Evolutionary conservation across 2,888 invertebrate genomes (phyloP), one percentile per base, ranked within the genome.

Genomic region (Keiferia lycopersicella): DNA sequence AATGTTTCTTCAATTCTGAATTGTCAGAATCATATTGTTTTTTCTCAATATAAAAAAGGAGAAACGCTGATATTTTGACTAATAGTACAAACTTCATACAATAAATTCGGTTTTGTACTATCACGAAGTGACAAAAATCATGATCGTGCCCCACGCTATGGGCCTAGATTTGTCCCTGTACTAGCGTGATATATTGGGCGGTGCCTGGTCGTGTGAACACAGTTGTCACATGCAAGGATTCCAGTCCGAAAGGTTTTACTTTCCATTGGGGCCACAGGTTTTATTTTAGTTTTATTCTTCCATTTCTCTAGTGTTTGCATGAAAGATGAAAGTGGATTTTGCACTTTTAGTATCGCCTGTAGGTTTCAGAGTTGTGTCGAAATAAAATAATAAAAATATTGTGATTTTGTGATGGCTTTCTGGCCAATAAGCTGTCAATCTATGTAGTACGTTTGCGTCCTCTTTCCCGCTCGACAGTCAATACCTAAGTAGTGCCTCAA

Each of bases 141-240:
- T 20, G 8, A 20, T 11, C 20, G 26, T n/a, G 18, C 22, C 51
- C 51, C 51, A 16, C 2, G 16, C 8, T 2, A 16, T 1, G 10
- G 8, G 6, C 7, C 56, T 56, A 26, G 26, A 2, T 60, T 1
- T 45, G 45, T 20, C 60, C 30, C 60, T 26, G 45, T 39, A 18
- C 18, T 39, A 12, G 14, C 26, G 60, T 60, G 60, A 60, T 39
- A 60, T 45, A 60, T 60, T 18, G 60, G 45, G 26, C n/a, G 22
- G 60, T 41, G 22, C 26, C 45, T 45, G 60, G 41, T 39, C 60
- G 45, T 45, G 60, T 60, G 60, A 60, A 60, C 60, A 60, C 45
- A 60, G 60, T 60, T 60, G 60, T 60, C 60, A 60, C 60, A 60
- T 41, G 60, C 60, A 60, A 60, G 60, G 26, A 60, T 60, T 60